Evolutionary conservation across 2,113 vertebrate species (phyloP), one percentile per base, ranked within the genome.

Genomic region (Phocoena sinus): DNA sequence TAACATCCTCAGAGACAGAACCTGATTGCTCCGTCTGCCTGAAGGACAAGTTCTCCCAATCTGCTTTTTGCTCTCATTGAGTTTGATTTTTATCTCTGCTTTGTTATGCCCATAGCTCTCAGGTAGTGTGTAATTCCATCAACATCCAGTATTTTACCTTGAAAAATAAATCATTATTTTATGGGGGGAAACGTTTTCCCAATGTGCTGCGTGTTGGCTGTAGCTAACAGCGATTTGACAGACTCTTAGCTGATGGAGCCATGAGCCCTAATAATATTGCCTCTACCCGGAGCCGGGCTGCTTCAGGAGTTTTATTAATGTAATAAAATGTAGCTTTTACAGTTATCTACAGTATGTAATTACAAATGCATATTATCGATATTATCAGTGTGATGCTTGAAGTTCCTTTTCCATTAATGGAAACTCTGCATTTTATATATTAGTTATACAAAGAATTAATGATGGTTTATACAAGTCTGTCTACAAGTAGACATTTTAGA

Each of bases 401-500:
- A 87, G 76, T 93, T 93, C 83, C 89, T 94, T 97, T 95, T 83
- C 89, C 89, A 87, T 95, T 74, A 95, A 74, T 87, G 93, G 94
- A 89, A 95, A 71, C 33, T 74, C 82, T 86, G 65, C 80, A 17
- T 67, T 95, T 96, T 92, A 96, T n/a, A 38, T 36, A 83, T 89
- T 77, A 91, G 97, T 96, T 91, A 87, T 25, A 83, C 67, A 68
- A 58, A 95, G 80, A 94, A 89, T 97, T 96, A 96, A 97, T 80
- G 91, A 56, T 9, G 89, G 93, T 44, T 96, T 58, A 77, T 33
- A 79, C 56, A 47, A 25, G 73, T 68, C 89, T 7, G 53, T 38
- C 68, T 25, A 15, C 25, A 68, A 20, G 65, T 1, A 53, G 60
- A 68, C 17, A 11, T 50, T 44, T 84, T 25, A 41, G 62, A 95